A percentile compares a stretch with the other conserved stretches of the same genome.
phyloP scores from a whole-genome alignment of 2,113 vertebrate genomes.

The Psettodes erumei region DNA sequence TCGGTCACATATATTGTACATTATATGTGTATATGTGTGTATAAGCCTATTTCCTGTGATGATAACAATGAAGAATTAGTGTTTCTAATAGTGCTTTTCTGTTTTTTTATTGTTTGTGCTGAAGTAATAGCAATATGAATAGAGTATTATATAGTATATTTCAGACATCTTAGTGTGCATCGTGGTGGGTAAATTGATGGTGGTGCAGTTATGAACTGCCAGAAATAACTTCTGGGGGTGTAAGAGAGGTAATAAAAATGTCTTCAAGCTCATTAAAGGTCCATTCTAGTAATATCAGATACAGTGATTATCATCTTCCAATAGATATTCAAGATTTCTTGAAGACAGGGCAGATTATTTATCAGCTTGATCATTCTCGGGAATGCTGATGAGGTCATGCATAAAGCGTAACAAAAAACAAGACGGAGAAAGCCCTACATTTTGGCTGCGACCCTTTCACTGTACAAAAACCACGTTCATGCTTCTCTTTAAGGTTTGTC shows the following conservation, averaged over 20 bases:
- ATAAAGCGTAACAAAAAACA: too few species aligned
- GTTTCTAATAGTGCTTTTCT: background rate
- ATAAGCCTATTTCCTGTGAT: background rate
- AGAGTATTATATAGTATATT: background rate
- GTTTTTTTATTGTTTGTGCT: background rate
- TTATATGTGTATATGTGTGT: background rate
- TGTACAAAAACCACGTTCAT: too few species aligned
- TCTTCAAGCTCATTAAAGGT: background rate
- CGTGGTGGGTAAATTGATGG: background rate
- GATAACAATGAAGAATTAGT: too few species aligned
- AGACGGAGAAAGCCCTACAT: too few species aligned
- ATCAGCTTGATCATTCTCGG: background rate
- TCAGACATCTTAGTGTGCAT: background rate
- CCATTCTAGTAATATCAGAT: background rate
- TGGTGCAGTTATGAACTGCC: background rate
- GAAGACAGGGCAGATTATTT: background rate
- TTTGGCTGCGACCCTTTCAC: too few species aligned
- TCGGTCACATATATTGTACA: background rate
- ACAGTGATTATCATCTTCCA: too few species aligned
- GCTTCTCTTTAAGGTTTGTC: too few species aligned
- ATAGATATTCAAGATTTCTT: too few species aligned
- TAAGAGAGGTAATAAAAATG: background rate
- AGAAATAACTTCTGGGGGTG: background rate
- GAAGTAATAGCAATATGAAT: background rate
- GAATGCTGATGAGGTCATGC: background rate